Evolutionary conservation across 2,888 invertebrate species (phyloP), one percentile per base, ranked within the genome.

Genomic region (Polydrusus cervinus): DNA sequence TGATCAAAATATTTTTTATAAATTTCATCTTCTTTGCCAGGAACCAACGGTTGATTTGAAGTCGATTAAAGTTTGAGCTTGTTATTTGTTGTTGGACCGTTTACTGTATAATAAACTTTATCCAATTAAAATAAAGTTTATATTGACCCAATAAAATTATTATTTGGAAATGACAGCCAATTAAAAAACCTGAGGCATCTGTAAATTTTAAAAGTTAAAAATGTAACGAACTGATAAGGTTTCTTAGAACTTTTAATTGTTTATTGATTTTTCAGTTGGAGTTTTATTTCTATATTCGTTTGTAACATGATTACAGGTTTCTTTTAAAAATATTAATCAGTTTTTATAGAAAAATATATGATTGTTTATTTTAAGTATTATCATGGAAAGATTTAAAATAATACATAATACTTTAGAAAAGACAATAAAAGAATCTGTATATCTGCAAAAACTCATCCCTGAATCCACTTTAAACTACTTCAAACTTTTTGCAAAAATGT

Each of bases 61-160:
- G 30, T 53, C 30, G 25, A 53, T 53, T n/a, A 20, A 53, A 53
- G 30, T 30, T 53, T 53, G 25, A 30, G 53, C 30, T 53, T 53
- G 30, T 53, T 30, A 30, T 53, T 53, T 53, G 25, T 16, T 53
- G 20, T 30, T n/a, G 10, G 25, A n/a, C 25, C 25, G 25, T 30
- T 53, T 53, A 13, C n/a, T 53, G 25, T 20, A 53, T 13, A 30
- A 53, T 30, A 30, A 25, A 25, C 53, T 25, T 53, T 16, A 30
- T 30, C 53, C 53, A 53, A 53, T 53, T 53, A 53, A 25, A 30
- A n/a, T 25, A n/a, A 53, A 53, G 30, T 53, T 53, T 13, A n/a
- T 30, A 53, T 53, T 53, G 30, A 53, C 53, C 25, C 16, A 53
- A 25, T 53, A 30, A 25, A 30, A 53, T 51, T 51, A 20, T 51